Conservation (phyloP, 2,113 vertebrate genomes). For the Anhinga anhinga region DNA sequence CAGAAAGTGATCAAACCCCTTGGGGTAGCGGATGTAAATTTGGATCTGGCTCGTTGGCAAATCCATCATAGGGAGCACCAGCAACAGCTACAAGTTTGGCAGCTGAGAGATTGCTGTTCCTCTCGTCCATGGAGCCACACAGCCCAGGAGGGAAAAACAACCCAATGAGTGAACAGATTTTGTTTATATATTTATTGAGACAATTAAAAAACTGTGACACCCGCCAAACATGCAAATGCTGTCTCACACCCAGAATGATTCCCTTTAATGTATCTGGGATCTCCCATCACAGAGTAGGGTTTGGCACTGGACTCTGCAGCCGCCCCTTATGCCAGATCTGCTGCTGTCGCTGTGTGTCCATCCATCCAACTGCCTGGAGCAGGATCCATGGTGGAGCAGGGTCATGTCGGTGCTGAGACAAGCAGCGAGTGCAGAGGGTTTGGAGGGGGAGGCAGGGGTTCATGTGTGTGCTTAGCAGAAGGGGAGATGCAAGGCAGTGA, state of each 20-base stretch:
- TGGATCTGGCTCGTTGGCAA: not conserved
- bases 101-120: not conserved
- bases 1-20: not conserved
- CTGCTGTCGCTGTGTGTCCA: not conserved
- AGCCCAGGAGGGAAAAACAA: not conserved
- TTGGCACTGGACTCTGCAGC: not conserved
- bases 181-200: constrained; percentile 56
- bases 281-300: not conserved
- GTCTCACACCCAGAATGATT: not conserved
- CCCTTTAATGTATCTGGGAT: not conserved
- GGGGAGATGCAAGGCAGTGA: not conserved
- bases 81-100: not conserved
- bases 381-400: not conserved
- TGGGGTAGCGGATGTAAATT: not conserved
- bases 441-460: not conserved
- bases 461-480: not conserved
- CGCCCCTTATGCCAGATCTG: accelerated
- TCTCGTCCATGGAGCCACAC: not conserved
- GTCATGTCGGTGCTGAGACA: not conserved
- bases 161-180: constrained; percentile 13
- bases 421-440: accelerated
- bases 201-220: constrained; percentile 1
- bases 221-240: not conserved
- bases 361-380: accelerated
- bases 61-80: not conserved